Evolutionary conservation across 2,888 invertebrate species (phyloP).

Genomic region (Eupithecia vulgata): DNA sequence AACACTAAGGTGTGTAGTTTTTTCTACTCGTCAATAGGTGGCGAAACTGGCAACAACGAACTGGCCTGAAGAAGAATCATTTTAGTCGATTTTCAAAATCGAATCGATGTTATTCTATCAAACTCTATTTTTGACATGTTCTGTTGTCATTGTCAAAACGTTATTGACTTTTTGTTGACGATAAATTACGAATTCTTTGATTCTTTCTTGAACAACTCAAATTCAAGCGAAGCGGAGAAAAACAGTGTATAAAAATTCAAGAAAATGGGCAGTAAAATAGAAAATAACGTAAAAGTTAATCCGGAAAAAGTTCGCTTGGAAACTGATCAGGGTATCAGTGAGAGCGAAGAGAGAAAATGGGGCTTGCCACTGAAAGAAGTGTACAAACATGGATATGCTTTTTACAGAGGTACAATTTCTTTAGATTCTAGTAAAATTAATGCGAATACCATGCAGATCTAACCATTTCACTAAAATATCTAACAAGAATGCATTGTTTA

Average conservation of each 20-base stretch:
- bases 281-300: constrained; percentile 65
- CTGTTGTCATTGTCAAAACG: constrained; percentile 9
- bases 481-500: background rate
- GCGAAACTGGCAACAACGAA: no score
- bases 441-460: background rate
- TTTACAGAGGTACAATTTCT: constrained; percentile 92
- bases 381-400: constrained; percentile 94
- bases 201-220: background rate
- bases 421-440: constrained; percentile 48
- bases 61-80: background rate
- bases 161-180: constrained; percentile 10
- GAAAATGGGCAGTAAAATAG: constrained; percentile 64
- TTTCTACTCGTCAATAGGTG: background rate
- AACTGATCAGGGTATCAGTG: constrained; percentile 78
- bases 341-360: constrained; percentile 85
- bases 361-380: constrained; percentile 90
- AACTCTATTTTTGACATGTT: background rate
- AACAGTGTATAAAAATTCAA: background rate
- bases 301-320: constrained; percentile 75
- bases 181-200: background rate
- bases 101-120: background rate
- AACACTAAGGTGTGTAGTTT: background rate
- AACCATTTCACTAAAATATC: background rate
- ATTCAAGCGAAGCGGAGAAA: constrained; percentile 29
- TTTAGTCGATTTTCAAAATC: background rate